These are phyloP conservation scores for Microctonus brassicae DNA, from an alignment of 2,888 invertebrate genomes.

Conservation along the genomic window DNA sequence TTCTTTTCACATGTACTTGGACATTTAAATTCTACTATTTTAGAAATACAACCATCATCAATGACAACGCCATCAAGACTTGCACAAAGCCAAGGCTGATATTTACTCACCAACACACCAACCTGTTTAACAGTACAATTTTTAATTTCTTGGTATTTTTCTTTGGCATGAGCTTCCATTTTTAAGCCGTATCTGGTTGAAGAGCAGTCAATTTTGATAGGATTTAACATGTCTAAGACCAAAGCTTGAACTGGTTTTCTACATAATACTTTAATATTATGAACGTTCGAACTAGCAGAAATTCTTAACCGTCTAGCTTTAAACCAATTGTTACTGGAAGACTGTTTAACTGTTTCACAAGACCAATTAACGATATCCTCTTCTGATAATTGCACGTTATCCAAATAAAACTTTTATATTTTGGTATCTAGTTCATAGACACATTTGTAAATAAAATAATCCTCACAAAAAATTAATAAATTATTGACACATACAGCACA, in stretches of 20 bases:
- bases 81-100: slow-evolving; percentile 42
- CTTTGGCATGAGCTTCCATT: slow-evolving; percentile 22
- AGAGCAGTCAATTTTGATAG: slow-evolving; percentile 16
- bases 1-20: slow-evolving; percentile 5
- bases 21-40: slow-evolving; percentile 22
- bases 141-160: slow-evolving; percentile 23
- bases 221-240: slow-evolving; percentile 29
- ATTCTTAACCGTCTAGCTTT: slow-evolving; percentile 30
- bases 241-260: slow-evolving; percentile 29
- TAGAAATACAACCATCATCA: neutral
- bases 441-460: neutral
- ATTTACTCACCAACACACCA: slow-evolving; percentile 34
- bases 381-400: neutral
- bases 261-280: slow-evolving; percentile 27
- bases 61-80: slow-evolving; percentile 32
- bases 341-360: slow-evolving; percentile 36
- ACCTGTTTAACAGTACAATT: slow-evolving; percentile 29
- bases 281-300: slow-evolving; percentile 38
- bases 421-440: neutral
- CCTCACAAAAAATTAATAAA: neutral
- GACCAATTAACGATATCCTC: slow-evolving; percentile 16
- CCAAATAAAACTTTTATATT: slow-evolving; percentile 11
- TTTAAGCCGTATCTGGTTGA: slow-evolving; percentile 26
- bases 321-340: slow-evolving; percentile 35
- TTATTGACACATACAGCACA: slow-evolving; percentile 6